Conservation (phyloP, 2,113 vertebrate genomes). For the Saguinus midas region DNA sequence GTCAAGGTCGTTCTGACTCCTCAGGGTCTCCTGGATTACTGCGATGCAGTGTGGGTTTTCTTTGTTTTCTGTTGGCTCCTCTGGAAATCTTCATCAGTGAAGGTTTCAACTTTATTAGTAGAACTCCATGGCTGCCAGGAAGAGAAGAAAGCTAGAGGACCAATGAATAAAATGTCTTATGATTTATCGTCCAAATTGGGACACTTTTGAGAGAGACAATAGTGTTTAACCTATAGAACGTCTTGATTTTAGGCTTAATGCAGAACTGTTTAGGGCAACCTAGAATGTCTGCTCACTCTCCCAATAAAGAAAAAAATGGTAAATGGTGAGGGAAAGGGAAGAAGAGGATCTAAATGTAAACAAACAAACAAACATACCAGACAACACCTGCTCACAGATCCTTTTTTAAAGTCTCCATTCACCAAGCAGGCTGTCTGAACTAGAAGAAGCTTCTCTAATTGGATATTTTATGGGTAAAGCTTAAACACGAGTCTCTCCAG, state of each 20-base stretch:
- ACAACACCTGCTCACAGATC: not conserved
- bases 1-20: not conserved
- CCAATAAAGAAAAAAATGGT: not conserved
- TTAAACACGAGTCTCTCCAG: not conserved
- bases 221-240: not conserved
- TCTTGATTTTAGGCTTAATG: not conserved
- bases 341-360: not conserved
- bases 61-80: not conserved
- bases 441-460: not conserved
- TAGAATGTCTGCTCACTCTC: not conserved
- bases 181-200: not conserved
- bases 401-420: not conserved
- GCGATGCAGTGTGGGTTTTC: not conserved
- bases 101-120: not conserved
- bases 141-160: not conserved
- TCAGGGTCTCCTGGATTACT: not conserved
- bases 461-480: not conserved
- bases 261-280: not conserved
- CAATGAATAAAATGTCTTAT: not conserved
- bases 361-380: not conserved
- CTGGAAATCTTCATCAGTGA: not conserved
- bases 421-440: not conserved
- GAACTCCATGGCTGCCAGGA: not conserved
- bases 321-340: not conserved
- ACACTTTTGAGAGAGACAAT: not conserved